Conservation (phyloP, 1,140 invertebrate species). For the fruit fly (Drosophila melanogaster) region DNA sequence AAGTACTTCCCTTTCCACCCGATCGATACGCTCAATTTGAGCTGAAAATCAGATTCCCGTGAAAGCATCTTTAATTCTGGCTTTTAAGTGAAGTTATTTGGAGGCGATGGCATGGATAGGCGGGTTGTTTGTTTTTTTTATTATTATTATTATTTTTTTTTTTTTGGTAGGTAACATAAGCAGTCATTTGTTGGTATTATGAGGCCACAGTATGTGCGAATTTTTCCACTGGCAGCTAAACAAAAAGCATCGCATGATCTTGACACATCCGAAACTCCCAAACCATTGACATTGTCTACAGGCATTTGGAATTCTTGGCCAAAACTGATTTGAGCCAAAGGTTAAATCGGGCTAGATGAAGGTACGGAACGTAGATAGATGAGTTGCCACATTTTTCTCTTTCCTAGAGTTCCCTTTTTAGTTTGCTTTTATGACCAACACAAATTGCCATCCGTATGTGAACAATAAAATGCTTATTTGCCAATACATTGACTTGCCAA, state of each 20-base stretch:
- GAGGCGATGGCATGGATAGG: slow-evolving; percentile 8
- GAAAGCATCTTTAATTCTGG: slow-evolving; percentile 48
- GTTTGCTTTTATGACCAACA: not conserved
- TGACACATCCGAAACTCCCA: slow-evolving; percentile 45
- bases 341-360: slow-evolving; percentile 2
- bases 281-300: slow-evolving; percentile 49
- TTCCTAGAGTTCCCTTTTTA: too few relatives aligned
- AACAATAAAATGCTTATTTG: slow-evolving; percentile 41
- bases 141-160: too few relatives aligned
- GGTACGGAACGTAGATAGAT: not conserved
- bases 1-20: not conserved
- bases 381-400: too few relatives aligned
- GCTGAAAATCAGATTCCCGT: slow-evolving; percentile 60
- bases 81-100: slow-evolving; percentile 17
- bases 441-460: not conserved
- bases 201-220: slow-evolving; percentile 27
- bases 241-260: slow-evolving; percentile 34
- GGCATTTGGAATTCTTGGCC: slow-evolving; percentile 4
- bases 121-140: not conserved
- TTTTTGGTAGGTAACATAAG: not conserved
- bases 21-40: slow-evolving; percentile 64
- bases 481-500: slow-evolving; percentile 34
- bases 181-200: slow-evolving; percentile 27
- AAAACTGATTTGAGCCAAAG: slow-evolving; percentile 3
- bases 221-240: slow-evolving; percentile 8